Evolutionary conservation across 2,888 invertebrate genomes (phyloP).

Genomic region (Melanophora roralis): DNA sequence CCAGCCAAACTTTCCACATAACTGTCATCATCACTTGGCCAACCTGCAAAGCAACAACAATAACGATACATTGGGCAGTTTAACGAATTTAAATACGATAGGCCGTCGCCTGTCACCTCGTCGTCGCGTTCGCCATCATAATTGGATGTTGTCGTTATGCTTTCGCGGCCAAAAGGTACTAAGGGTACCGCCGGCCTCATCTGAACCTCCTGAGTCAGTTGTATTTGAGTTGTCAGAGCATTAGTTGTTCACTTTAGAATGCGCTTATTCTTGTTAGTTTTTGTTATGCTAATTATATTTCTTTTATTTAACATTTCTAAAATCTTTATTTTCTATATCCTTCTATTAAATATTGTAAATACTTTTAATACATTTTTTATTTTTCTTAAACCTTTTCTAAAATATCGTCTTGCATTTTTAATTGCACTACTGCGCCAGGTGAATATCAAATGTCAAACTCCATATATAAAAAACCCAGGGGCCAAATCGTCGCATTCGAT

Average conservation of each 20-base stretch:
- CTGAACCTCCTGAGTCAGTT: slow-evolving; percentile 78
- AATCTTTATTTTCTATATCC: background rate
- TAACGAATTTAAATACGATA: slow-evolving; percentile 33
- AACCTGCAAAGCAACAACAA: slow-evolving; percentile 58
- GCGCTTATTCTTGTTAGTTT: slow-evolving; percentile 58
- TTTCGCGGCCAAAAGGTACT: slow-evolving; percentile 77
- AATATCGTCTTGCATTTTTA: too few species aligned
- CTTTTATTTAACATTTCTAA: slow-evolving; percentile 6
- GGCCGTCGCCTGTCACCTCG: slow-evolving; percentile 36
- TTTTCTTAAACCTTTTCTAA: background rate
- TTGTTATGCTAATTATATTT: slow-evolving; percentile 54
- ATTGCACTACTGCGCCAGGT: too few species aligned
- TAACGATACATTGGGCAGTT: slow-evolving; percentile 58
- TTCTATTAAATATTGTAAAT: slow-evolving; percentile 1
- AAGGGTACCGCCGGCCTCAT: slow-evolving; percentile 75
- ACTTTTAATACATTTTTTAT: background rate
- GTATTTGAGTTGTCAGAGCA: slow-evolving; percentile 78
- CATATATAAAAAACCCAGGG: too few species aligned
- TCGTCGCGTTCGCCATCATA: slow-evolving; percentile 52
- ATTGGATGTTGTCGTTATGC: slow-evolving; percentile 70
- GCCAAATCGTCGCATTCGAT: too few species aligned
- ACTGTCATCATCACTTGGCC: slow-evolving; percentile 48
- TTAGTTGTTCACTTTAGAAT: slow-evolving; percentile 69
- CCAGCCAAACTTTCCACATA: slow-evolving; percentile 29
- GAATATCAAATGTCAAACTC: too few species aligned